Evolutionary conservation across 2,113 vertebrate species (phyloP).

Genomic region (Hippocampus mohnikei): DNA sequence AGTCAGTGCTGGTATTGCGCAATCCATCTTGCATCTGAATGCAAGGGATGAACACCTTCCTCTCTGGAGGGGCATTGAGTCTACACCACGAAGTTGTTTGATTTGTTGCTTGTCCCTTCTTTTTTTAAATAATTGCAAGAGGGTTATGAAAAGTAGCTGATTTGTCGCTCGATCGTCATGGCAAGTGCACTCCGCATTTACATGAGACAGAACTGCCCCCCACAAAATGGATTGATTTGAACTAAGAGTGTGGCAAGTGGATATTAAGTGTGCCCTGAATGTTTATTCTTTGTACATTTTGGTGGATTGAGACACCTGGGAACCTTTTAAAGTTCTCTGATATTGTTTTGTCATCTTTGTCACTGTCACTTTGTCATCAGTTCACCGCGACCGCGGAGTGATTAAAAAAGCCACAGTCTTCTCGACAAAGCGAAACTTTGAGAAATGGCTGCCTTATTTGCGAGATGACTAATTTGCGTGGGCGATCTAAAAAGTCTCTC

Average conservation of each 20-base stretch:
- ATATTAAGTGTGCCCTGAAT: neutral
- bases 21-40: too few relatives aligned
- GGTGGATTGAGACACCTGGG: neutral
- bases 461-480: slow-evolving; percentile 56
- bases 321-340: neutral
- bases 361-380: neutral
- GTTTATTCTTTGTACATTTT: neutral
- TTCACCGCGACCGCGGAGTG: slow-evolving; percentile 16
- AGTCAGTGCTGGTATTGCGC: too few relatives aligned
- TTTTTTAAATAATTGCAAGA: too few relatives aligned
- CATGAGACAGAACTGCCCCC: neutral
- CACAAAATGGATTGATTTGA: neutral
- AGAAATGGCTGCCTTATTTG: slow-evolving; percentile 38
- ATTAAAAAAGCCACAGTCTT: slow-evolving; percentile 44
- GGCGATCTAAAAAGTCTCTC: slow-evolving; percentile 41
- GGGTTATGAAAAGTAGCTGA: neutral
- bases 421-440: slow-evolving; percentile 64
- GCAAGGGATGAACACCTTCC: too few relatives aligned
- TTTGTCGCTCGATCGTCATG: neutral
- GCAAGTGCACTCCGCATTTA: neutral
- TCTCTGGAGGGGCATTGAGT: too few relatives aligned
- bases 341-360: slow-evolving; percentile 29
- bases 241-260: neutral
- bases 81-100: too few relatives aligned
- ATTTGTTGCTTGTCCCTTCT: too few relatives aligned